Percentiles rank a stretch among this genome's conserved stretches.
phyloP scores from a whole-genome alignment of 2,113 vertebrate genomes.

The Poeciliopsis occidentalis region DNA sequence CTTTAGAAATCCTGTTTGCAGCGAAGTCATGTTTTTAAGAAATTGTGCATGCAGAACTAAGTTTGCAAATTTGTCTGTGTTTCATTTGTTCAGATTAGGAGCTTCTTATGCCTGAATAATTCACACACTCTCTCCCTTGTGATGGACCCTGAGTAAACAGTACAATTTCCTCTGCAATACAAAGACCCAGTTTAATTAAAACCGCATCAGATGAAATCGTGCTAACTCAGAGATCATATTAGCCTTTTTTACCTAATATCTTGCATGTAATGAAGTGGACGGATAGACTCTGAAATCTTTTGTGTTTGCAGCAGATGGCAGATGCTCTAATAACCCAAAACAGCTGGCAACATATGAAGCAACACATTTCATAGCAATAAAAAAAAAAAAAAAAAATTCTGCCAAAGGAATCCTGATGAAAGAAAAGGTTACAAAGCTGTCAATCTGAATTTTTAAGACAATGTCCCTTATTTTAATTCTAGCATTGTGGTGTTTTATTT shows the following conservation, averaged over 20 bases:
- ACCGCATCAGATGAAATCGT: not conserved
- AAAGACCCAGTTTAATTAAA: not conserved
- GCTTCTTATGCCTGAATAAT: not conserved
- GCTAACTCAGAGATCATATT: not conserved
- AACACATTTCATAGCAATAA: not conserved
- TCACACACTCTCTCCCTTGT: not conserved
- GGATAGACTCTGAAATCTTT: not conserved
- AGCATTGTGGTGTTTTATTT: not conserved
- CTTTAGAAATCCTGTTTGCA: not conserved
- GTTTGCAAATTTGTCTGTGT: not conserved
- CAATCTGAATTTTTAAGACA: too few species aligned
- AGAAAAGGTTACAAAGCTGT: not conserved
- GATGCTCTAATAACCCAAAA: not conserved
- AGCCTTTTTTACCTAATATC: not conserved
- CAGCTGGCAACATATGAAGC: not conserved
- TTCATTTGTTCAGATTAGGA: not conserved
- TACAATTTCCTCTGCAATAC: not conserved
- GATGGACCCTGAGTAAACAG: not conserved
- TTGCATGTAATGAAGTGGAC: not conserved
- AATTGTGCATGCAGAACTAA: not conserved
- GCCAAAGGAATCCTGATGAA: not conserved
- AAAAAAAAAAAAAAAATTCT: not conserved
- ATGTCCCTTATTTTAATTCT: not conserved
- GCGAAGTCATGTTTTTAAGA: not conserved
- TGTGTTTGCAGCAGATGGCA: not conserved